Evolutionary conservation across 2,797 vertebrate species (phyloP).

Genomic region (Yasuhikotakia modesta): DNA sequence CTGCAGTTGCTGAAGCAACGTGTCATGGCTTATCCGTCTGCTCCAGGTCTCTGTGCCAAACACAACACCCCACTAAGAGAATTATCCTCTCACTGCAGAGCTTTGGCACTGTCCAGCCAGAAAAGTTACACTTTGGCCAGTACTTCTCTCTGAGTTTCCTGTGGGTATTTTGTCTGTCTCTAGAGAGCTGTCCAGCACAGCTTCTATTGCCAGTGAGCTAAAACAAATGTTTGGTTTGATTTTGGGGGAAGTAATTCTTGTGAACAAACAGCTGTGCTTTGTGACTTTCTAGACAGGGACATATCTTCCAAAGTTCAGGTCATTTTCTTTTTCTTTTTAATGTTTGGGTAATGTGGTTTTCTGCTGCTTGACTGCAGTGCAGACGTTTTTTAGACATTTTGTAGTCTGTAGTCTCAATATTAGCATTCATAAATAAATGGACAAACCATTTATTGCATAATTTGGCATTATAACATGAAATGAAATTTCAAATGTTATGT

Average conservation of each 20-base stretch:
- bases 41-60: constrained; percentile 49
- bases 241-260: constrained; percentile 15
- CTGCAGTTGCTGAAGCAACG: constrained; percentile 12
- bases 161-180: not conserved
- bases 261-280: constrained; percentile 3
- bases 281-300: constrained; percentile 1
- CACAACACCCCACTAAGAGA: constrained; percentile 55
- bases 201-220: constrained; percentile 15
- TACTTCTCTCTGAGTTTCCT: constrained; percentile 28
- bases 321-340: constrained; percentile 32
- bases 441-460: no score
- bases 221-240: constrained; percentile 14
- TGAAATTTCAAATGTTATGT: no score
- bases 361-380: no score
- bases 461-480: no score
- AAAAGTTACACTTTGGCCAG: constrained; percentile 15
- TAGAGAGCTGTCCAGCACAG: constrained; percentile 18
- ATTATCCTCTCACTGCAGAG: constrained; percentile 47
- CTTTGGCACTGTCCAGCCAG: constrained; percentile 31
- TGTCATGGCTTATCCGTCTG: constrained; percentile 49
- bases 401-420: no score
- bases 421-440: no score
- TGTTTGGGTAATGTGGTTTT: no score
- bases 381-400: no score
- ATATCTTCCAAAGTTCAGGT: constrained; percentile 9